Evolutionary conservation across 2,797 vertebrate genomes (phyloP).

Genomic region (Pygocentrus nattereri): DNA sequence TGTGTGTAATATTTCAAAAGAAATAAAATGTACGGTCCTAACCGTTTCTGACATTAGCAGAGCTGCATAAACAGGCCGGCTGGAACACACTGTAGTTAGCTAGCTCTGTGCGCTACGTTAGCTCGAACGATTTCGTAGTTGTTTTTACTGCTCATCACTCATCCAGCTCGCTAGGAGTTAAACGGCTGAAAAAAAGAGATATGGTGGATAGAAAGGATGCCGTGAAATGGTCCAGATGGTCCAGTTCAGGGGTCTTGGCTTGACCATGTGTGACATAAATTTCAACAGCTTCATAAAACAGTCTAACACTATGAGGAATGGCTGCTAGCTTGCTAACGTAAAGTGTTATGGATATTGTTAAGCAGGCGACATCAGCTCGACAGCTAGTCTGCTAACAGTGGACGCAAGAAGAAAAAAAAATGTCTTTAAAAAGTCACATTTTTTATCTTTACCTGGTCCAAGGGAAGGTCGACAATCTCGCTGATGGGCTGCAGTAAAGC

Average conservation of each 20-base stretch:
- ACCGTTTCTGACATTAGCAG: not conserved
- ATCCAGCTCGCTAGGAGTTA: not conserved
- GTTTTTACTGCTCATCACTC: not conserved
- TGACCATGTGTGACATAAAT: not conserved
- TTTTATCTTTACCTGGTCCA: constrained; percentile 89
- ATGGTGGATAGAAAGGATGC: not conserved
- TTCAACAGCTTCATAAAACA: not conserved
- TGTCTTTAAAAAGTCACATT: constrained; percentile 11
- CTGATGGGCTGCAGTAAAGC: constrained; percentile 94
- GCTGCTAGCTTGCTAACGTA: no score
- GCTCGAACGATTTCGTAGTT: not conserved
- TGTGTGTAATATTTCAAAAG: no score
- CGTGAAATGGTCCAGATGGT: not conserved
- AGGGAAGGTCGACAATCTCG: constrained; percentile 90
- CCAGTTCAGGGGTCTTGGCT: not conserved
- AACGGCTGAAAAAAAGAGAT: not conserved
- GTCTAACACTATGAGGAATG: no score
- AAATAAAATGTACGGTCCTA: not conserved
- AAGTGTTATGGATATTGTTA: constrained; percentile 1
- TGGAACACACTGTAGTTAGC: not conserved
- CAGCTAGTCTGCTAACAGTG: not conserved
- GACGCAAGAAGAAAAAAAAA: not conserved
- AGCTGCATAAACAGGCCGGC: not conserved
- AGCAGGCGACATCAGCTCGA: constrained; percentile 1
- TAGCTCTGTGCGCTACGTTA: not conserved